Conservation (phyloP, 2,888 invertebrate species). For the Limnephilus auricula region DNA sequence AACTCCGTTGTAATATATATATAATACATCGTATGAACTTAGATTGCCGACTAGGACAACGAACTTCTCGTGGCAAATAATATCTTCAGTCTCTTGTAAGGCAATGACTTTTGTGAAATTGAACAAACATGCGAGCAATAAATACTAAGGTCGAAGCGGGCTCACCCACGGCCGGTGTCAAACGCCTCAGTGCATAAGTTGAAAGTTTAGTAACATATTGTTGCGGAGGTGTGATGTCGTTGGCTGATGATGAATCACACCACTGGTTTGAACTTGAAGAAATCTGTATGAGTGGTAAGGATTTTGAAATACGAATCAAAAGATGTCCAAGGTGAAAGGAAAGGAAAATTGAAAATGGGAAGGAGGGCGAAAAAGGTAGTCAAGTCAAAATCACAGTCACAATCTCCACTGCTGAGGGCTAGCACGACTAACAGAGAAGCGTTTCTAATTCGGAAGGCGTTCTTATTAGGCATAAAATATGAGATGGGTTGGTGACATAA, state of each 20-base stretch:
- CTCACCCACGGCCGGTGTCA: constrained; percentile 11
- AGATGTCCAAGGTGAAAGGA: not conserved
- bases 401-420: not conserved
- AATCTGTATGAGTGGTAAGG: not conserved
- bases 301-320: not conserved
- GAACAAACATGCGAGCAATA: not conserved
- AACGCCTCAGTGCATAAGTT: constrained; percentile 21
- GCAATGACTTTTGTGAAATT: not conserved
- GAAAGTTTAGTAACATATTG: constrained; percentile 18
- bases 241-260: not conserved
- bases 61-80: not conserved
- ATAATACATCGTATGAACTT: not conserved
- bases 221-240: not conserved
- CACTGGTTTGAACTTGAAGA: not conserved
- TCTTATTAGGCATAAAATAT: not conserved
- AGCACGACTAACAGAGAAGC: not conserved
- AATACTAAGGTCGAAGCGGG: not conserved
- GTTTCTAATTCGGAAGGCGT: not conserved
- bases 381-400: not conserved
- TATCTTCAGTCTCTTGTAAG: not conserved
- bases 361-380: too few species aligned
- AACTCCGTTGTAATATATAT: not conserved
- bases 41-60: not conserved
- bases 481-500: not conserved
- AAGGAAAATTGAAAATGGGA: not conserved